Conservation (phyloP, 2,797 vertebrate species). For the Mormyrus proboscirostris region DNA sequence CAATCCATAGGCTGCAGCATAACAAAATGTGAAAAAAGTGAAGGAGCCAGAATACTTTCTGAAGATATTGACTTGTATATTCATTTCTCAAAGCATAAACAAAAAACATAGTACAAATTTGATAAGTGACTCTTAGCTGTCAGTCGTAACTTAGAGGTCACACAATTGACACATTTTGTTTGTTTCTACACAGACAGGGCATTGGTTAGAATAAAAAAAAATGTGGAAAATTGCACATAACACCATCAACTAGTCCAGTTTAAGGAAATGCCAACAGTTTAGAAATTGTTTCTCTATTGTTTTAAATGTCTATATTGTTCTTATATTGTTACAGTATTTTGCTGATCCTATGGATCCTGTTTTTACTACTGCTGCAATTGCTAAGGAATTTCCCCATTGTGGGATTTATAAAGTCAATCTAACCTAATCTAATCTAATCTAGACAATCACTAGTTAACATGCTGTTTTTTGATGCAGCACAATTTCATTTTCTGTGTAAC, state of each 20-base stretch:
- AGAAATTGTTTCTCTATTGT: too few relatives aligned
- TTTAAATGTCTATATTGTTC: too few relatives aligned
- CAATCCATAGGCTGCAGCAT: not conserved
- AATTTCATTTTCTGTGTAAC: not conserved
- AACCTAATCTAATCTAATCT: too few relatives aligned
- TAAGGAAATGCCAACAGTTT: not conserved
- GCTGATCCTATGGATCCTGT: too few relatives aligned
- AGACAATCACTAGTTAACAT: not conserved
- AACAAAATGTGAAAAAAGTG: not conserved
- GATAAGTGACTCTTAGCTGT: not conserved
- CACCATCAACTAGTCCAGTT: not conserved
- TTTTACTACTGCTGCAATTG: too few relatives aligned
- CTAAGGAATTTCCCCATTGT: too few relatives aligned
- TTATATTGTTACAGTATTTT: too few relatives aligned
- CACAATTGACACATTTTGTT: not conserved
- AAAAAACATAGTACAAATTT: not conserved
- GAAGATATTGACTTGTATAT: not conserved
- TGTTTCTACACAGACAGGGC: not conserved
- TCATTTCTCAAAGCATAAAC: not conserved
- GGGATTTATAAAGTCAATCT: too few relatives aligned
- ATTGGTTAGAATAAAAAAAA: not conserved
- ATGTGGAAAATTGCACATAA: not conserved
- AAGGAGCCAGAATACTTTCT: not conserved
- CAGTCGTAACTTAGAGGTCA: not conserved
- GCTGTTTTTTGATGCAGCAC: not conserved